phyloP scores from a whole-genome alignment of 2,888 invertebrate species.

The Blera fallax region DNA sequence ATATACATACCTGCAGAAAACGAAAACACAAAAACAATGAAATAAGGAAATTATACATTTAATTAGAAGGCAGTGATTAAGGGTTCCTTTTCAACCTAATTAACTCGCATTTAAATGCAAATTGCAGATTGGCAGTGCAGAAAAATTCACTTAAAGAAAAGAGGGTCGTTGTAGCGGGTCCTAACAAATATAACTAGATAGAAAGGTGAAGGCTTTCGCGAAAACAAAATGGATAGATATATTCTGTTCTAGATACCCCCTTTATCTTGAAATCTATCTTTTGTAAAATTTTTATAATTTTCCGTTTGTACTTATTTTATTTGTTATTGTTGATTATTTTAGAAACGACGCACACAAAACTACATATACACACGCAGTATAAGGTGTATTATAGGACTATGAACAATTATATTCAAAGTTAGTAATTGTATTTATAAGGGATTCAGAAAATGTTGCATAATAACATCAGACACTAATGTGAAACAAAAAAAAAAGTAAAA shows the following conservation, averaged over 20 bases:
- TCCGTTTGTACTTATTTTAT: not conserved
- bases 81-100: conserved; percentile 58
- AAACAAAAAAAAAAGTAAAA: conserved; percentile 61
- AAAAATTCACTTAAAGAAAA: conserved; percentile 19
- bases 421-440: conserved; percentile 56
- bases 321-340: conserved; percentile 45
- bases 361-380: conserved; percentile 55
- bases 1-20: conserved; percentile 53
- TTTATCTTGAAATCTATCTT: not conserved
- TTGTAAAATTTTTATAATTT: not conserved
- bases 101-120: conserved; percentile 62
- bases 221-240: not conserved
- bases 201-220: not conserved
- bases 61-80: conserved; percentile 55
- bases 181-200: not conserved
- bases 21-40: conserved; percentile 52
- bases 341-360: conserved; percentile 60
- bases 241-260: not conserved
- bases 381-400: conserved; percentile 70
- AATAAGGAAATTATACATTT: conserved; percentile 71
- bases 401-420: conserved; percentile 68
- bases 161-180: not conserved
- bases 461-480: conserved; percentile 63
- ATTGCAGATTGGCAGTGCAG: conserved; percentile 56
- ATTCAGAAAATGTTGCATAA: conserved; percentile 59